Evolutionary conservation across 2,113 vertebrate genomes (phyloP).

Genomic region (Zapus hudsonius): DNA sequence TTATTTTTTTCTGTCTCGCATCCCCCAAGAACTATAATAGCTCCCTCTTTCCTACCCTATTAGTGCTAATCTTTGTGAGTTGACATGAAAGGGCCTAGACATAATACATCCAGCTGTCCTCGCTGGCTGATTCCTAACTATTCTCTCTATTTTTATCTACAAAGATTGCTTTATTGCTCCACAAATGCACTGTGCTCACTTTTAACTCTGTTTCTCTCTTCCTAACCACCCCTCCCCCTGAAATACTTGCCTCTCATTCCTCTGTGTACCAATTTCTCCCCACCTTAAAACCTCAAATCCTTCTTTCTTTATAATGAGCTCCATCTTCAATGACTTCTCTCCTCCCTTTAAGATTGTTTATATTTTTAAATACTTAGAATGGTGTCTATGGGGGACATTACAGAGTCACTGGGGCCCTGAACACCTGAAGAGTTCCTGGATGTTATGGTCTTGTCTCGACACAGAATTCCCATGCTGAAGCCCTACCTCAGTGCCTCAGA

Average conservation of each 20-base stretch:
- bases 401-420: neutral
- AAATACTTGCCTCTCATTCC: neutral
- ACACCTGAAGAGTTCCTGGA: neutral
- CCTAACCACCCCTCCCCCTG: neutral
- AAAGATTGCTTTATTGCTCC: conserved; percentile 33
- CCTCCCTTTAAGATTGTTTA: neutral
- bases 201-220: conserved; percentile 24
- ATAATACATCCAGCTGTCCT: conserved; percentile 56
- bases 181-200: conserved; percentile 35
- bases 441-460: neutral
- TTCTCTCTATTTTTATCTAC: conserved; percentile 61
- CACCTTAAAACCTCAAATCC: neutral
- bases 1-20: neutral
- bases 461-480: neutral
- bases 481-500: neutral
- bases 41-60: conserved; percentile 35
- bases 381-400: neutral
- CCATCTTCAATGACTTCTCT: neutral
- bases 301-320: neutral
- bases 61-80: conserved; percentile 6
- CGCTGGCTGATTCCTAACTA: conserved; percentile 20
- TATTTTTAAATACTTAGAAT: conserved; percentile 20
- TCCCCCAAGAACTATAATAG: neutral
- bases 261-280: neutral
- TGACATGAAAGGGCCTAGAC: conserved; percentile 31